Evolutionary conservation across 2,797 vertebrate genomes (phyloP), one percentile per base, ranked within the genome.

Genomic region (Eupleurogrammus muticus): DNA sequence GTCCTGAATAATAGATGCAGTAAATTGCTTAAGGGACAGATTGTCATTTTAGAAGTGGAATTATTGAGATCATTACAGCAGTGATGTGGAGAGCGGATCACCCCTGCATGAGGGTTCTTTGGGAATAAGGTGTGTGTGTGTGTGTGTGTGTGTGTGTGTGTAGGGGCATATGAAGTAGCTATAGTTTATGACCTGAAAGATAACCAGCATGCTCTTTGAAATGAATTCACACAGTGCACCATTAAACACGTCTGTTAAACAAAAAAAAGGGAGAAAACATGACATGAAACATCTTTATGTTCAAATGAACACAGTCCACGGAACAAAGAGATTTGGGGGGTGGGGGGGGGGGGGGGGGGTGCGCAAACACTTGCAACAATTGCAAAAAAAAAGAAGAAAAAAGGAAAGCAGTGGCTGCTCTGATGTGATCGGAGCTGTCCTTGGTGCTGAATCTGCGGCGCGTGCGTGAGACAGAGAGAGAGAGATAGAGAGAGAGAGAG

Each of bases 21-120:
- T 52, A 76, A 86, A 84, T 70, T 70, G 74, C 69, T 83, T 23
- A 28, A 36, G 62, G 79, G 83, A 77, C 54, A 81, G 54, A 80
- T 85, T 61, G 77, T 84, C 60, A 77, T 87, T 87, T 74, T 59
- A 70, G 75, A 71, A 74, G 79, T 58, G 76, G 67, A 87, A 79
- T 84, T 64, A 82, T 52, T 68, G 73, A 77, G 73, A 57, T 80
- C 70, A 84, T 84, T 81, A 81, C 46, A 44, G 66, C 34, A 24
- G 55, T n/a, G 50, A 65, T 79, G 64, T 46, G 52, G 60, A 68
- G 75, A 83, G 49, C 58, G 70, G 50, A 70, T 61, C 46, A 1
- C 57, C 59, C 69, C 58, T 67, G 56, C 21, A 44, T 9, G 28
- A 66, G 56, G 19, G n/a, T 32, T 19, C 50, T 44, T 9, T 58